These are phyloP conservation scores for Mormyrus hasselquistii DNA, from an alignment of 2,797 vertebrate genomes.

Conservation along the genomic window DNA sequence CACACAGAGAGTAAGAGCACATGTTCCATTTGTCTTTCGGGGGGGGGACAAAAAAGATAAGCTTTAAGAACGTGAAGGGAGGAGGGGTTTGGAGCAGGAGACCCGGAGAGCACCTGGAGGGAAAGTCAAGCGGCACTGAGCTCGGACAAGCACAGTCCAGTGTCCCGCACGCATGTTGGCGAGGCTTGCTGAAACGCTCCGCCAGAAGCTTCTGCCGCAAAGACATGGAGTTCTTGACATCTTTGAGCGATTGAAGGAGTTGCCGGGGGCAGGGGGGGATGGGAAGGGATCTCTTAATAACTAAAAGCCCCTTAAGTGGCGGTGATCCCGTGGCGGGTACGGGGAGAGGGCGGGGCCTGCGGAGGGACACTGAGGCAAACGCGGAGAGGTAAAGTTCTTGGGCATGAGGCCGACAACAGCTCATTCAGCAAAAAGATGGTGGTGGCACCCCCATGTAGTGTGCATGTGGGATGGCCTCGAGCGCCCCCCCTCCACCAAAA, in stretches of 20 bases:
- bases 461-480: not conserved
- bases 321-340: not conserved
- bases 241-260: not conserved
- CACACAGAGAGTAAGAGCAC: not conserved
- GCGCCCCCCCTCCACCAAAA: not conserved
- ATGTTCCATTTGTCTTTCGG: slow-evolving; percentile 1
- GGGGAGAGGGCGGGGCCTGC: not conserved
- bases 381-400: not conserved
- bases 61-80: not conserved
- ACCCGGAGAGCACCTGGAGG: not conserved
- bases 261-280: not conserved
- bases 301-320: not conserved
- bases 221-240: not conserved
- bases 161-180: not conserved
- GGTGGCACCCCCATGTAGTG: not conserved
- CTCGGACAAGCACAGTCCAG: not conserved
- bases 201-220: not conserved
- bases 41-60: not conserved
- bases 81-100: not conserved
- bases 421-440: not conserved
- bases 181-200: not conserved
- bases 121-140: not conserved
- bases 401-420: not conserved
- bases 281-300: not conserved
- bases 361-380: not conserved